These are phyloP conservation scores for Casuarius casuarius DNA, from an alignment of 2,113 vertebrate genomes.

Conservation along the genomic window DNA sequence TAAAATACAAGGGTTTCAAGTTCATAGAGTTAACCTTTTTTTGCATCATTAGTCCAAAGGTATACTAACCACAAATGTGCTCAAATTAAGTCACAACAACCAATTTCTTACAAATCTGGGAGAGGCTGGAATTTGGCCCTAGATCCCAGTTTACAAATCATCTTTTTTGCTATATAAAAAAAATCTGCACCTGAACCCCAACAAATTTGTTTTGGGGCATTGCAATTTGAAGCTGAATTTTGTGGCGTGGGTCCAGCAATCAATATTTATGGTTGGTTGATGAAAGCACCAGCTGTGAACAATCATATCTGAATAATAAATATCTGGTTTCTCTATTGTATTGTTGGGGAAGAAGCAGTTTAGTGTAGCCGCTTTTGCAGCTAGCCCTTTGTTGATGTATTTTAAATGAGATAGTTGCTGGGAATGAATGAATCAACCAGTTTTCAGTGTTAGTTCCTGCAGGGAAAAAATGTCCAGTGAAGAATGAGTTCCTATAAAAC, in stretches of 20 bases:
- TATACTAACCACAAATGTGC: neutral
- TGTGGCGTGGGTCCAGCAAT: neutral
- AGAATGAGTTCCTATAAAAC: neutral
- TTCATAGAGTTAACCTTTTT: neutral
- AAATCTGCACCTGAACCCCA: neutral
- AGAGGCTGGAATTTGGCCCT: neutral
- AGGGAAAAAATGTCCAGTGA: neutral
- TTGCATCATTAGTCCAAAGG: neutral
- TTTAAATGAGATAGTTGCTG: neutral
- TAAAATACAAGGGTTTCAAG: neutral
- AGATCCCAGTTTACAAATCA: neutral
- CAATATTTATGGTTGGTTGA: constrained; percentile 5
- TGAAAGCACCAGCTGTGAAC: constrained; percentile 22
- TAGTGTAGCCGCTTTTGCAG: constrained; percentile 6
- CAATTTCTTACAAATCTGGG: neutral
- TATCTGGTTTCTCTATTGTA: constrained; percentile 2
- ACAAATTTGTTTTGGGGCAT: neutral
- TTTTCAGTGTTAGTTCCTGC: neutral
- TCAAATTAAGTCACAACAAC: neutral
- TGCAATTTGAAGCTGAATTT: constrained; percentile 8
- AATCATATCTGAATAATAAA: constrained; percentile 7
- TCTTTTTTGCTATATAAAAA: neutral
- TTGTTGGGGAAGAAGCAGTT: neutral
- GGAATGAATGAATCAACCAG: neutral
- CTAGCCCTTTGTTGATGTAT: constrained; percentile 8